These are phyloP conservation scores for Drosophila suzukii DNA, from an alignment of 1,140 invertebrate genomes.

Conservation along the genomic window DNA sequence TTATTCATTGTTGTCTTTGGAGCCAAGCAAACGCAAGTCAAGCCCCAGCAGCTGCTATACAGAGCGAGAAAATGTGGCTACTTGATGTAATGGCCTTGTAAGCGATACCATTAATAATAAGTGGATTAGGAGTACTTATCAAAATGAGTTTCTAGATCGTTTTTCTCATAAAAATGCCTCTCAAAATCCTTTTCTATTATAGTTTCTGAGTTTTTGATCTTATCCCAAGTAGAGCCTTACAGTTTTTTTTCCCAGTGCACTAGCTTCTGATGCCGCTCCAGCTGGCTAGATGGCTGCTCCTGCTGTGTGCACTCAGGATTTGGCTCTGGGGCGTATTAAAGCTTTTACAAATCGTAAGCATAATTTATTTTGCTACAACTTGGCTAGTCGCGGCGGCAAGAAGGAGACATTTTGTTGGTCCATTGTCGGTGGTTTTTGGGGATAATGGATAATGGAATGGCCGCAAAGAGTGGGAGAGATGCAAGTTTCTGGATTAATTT, in stretches of 20 bases:
- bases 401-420: constrained; percentile 36
- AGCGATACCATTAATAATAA: constrained; percentile 10
- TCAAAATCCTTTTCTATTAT: no score
- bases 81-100: constrained; percentile 9
- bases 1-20: constrained; percentile 81
- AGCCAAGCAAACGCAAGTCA: constrained; percentile 31
- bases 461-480: neutral
- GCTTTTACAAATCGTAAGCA: constrained; percentile 79
- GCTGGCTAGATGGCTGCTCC: constrained; percentile 29
- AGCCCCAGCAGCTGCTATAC: constrained; percentile 43
- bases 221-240: constrained; percentile 1
- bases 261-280: constrained; percentile 28
- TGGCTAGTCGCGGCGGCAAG: constrained; percentile 14
- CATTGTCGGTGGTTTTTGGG: constrained; percentile 2
- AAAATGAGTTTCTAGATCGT: neutral
- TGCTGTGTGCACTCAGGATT: constrained; percentile 75
- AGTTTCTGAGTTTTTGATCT: neutral
- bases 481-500: constrained; percentile 56
- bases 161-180: neutral
- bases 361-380: constrained; percentile 80
- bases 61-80: constrained; percentile 21
- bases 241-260: constrained; percentile 12
- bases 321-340: constrained; percentile 78
- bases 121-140: no score
- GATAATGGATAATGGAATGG: constrained; percentile 40